phyloP scores from a whole-genome alignment of 2,888 invertebrate species.

The Lutraria lutraria region DNA sequence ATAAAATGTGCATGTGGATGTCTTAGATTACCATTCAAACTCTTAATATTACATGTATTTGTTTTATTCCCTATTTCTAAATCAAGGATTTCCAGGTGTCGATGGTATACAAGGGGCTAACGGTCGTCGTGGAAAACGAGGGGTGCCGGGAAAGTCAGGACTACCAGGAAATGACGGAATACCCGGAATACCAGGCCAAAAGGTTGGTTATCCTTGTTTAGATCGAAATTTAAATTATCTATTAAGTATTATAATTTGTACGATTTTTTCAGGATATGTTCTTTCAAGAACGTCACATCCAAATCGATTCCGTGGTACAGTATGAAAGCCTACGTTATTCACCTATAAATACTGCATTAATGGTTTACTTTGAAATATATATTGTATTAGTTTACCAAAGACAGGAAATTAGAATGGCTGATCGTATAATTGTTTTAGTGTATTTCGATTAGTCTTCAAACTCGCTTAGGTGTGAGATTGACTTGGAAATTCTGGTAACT shows the following conservation, averaged over 20 bases:
- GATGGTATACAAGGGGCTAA: constrained; percentile 50
- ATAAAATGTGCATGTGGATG: neutral
- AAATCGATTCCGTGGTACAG: too few relatives aligned
- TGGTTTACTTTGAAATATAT: too few relatives aligned
- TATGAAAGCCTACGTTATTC: too few relatives aligned
- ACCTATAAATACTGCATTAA: too few relatives aligned
- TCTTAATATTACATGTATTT: neutral
- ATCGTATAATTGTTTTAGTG: neutral
- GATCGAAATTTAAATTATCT: too few relatives aligned
- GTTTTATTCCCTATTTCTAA: neutral
- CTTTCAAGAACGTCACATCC: too few relatives aligned
- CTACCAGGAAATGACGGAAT: constrained; percentile 35
- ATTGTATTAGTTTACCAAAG: neutral
- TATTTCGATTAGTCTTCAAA: neutral
- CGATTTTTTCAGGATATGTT: too few relatives aligned
- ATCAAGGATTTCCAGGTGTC: constrained; percentile 56
- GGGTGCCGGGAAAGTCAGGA: constrained; percentile 45
- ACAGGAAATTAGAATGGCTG: neutral
- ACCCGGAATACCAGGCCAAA: constrained; percentile 48
- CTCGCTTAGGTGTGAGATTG: neutral
- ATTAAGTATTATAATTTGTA: too few relatives aligned
- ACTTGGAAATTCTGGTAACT: neutral
- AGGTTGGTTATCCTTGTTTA: neutral
- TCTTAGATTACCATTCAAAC: neutral
- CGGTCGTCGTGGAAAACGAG: constrained; percentile 59